Percentiles rank a stretch among this genome's conserved stretches.
phyloP scores from a whole-genome alignment of 1,140 invertebrate genomes.

The Himalopsyche phryganea region DNA sequence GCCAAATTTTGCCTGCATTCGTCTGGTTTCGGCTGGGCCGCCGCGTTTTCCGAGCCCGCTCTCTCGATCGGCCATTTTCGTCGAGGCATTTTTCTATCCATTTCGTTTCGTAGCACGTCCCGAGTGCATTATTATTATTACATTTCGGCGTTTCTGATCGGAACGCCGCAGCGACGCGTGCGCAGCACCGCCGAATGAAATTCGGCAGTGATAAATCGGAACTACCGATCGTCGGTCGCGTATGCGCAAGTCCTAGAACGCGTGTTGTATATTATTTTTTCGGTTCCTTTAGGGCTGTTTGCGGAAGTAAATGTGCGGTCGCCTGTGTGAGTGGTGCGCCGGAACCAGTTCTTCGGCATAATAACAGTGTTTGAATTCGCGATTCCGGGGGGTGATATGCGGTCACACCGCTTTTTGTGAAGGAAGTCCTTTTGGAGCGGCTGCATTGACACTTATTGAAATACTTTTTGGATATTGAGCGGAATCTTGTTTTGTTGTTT shows the following conservation, averaged over 20 bases:
- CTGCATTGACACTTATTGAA: not conserved
- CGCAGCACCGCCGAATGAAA: not conserved
- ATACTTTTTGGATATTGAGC: constrained; percentile 1
- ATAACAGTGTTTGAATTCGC: not conserved
- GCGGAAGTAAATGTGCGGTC: constrained; percentile 3
- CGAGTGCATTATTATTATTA: constrained; percentile 19
- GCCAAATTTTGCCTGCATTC: constrained; percentile 29
- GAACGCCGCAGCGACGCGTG: too few species aligned
- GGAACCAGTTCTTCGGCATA: not conserved
- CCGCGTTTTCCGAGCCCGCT: constrained; percentile 19
- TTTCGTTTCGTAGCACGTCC: constrained; percentile 23
- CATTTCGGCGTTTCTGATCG: too few species aligned
- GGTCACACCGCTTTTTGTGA: constrained; percentile 1
- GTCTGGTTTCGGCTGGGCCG: constrained; percentile 32
- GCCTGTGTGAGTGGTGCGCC: constrained; percentile 6
- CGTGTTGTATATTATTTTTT: not conserved
- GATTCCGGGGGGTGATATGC: not conserved
- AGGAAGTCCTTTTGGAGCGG: not conserved
- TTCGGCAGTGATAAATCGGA: constrained; percentile 19
- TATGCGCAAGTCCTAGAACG: constrained; percentile 6
- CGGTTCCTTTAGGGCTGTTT: constrained; percentile 1
- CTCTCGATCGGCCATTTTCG: constrained; percentile 24
- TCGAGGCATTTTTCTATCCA: constrained; percentile 26
- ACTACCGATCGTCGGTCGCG: constrained; percentile 8
- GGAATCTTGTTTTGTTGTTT: too few species aligned